phyloP scores from a whole-genome alignment of 2,113 vertebrate species.

The Onychostruthus taczanowskii region DNA sequence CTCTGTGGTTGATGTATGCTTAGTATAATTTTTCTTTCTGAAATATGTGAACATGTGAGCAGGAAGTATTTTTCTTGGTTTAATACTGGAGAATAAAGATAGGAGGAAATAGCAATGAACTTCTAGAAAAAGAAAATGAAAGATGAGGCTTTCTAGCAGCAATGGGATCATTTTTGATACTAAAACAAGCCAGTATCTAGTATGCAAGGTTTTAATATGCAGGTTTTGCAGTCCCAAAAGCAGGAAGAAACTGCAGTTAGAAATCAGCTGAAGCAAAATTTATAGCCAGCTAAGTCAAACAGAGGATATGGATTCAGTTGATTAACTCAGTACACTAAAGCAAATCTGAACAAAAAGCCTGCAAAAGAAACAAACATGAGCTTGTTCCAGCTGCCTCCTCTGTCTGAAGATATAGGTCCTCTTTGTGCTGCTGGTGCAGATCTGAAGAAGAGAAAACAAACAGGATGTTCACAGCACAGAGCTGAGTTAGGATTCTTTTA shows the following conservation, averaged over 20 bases:
- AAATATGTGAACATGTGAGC: not conserved
- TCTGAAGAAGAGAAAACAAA: slow-evolving; percentile 61
- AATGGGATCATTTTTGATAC: not conserved
- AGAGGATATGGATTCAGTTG: not conserved
- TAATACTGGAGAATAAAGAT: not conserved
- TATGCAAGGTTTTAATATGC: not conserved
- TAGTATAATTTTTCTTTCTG: not conserved
- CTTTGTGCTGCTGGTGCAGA: slow-evolving; percentile 58
- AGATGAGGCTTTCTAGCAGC: not conserved
- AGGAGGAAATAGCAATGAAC: not conserved
- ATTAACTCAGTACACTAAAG: slow-evolving; percentile 14
- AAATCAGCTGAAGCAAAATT: not conserved
- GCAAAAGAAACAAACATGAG: slow-evolving; percentile 29
- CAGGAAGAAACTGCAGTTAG: not conserved
- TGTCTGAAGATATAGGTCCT: slow-evolving; percentile 45
- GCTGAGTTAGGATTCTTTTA: slow-evolving; percentile 41
- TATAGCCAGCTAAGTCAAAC: not conserved
- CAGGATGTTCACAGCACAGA: slow-evolving; percentile 54
- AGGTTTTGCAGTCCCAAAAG: not conserved
- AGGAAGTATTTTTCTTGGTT: not conserved
- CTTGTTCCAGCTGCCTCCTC: slow-evolving; percentile 48
- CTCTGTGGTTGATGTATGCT: not conserved
- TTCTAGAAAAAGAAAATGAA: not conserved
- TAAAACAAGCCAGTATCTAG: not conserved
- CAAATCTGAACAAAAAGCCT: slow-evolving; percentile 40